These are phyloP conservation scores for Spilogale gracilis DNA, from an alignment of 2,113 vertebrate genomes.

Conservation along the genomic window DNA sequence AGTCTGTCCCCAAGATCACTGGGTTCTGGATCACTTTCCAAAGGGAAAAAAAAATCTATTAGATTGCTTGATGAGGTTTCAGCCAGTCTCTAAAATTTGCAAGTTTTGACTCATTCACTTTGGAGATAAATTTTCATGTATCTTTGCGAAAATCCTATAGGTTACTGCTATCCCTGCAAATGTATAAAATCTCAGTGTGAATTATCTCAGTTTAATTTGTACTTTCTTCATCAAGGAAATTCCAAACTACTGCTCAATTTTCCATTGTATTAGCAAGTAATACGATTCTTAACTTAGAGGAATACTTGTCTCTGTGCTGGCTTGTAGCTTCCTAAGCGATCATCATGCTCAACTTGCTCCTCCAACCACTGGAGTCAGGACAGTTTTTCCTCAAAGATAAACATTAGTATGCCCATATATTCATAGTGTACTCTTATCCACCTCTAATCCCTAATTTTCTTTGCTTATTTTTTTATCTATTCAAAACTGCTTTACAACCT, in stretches of 20 bases:
- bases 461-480: constrained; percentile 8
- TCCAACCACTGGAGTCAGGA: background rate
- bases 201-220: constrained; percentile 7
- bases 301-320: background rate
- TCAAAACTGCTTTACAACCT: constrained; percentile 25
- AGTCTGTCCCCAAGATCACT: constrained; percentile 33
- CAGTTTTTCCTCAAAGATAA: constrained; percentile 49
- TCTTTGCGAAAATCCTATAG: constrained; percentile 41
- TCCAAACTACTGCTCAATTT: constrained; percentile 41
- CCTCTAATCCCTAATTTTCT: background rate
- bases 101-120: constrained; percentile 55
- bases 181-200: background rate
- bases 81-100: constrained; percentile 31
- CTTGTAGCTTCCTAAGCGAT: background rate
- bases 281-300: constrained; percentile 35
- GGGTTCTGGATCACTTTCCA: background rate
- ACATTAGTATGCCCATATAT: background rate
- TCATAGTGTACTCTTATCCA: background rate
- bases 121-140: constrained; percentile 23
- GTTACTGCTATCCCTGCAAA: background rate
- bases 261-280: constrained; percentile 37
- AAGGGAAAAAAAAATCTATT: background rate
- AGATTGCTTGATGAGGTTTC: background rate
- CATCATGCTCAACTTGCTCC: background rate
- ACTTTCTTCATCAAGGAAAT: background rate